Evolutionary conservation across 2,797 vertebrate genomes (phyloP), one percentile per base, ranked within the genome.

Genomic region (Chloroceryle amazona): DNA sequence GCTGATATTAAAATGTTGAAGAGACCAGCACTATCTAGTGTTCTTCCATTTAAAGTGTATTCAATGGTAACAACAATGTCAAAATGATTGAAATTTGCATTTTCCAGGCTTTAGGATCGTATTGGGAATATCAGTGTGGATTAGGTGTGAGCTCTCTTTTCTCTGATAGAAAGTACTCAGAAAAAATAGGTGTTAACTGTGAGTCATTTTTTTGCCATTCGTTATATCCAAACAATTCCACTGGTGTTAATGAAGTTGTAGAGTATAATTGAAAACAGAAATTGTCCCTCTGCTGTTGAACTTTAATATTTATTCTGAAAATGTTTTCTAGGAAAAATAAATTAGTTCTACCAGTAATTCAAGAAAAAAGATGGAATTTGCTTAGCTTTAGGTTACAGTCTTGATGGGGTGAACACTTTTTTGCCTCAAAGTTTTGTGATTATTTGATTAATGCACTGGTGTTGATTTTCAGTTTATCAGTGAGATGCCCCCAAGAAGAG

Each of bases 51-150:
- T 95, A 80, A 72, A 74, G 46, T 72, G 63, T 60, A 90, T 94
- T 96, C 80, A 76, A 4, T 54, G 63, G 62, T 86, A 93, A 96
- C 75, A 95, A 92, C 81, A 88, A 76, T 73, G 58, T 90, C 94
- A 96, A 93, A 89, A 82, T 95, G 11, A 94, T 73, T 86, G 70
- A 91, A 84, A 88, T 96, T 68, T 97, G 74, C 72, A 80, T 96
- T 97, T 97, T 88, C 62, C 39, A 72, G 79, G 91, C 86, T 94
- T 94, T 60, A 83, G 47, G 51, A 68, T 95, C 5, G 31, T 89
- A 91, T 80, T 90, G 73, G 91, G 57, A 95, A 46, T 95, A 96
- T 84, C 68, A 72, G 13, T 55, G 78, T 86, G 65, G 76, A 95
- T 97, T 96, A 93, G 60, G 61, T 0, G 0, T 89, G 62, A 79